Percentiles rank a stretch among this genome's conserved stretches.
These are phyloP conservation scores for Gastracanthus pulcherrimus DNA, from an alignment of 2,888 invertebrate species.

Conservation along the genomic window DNA sequence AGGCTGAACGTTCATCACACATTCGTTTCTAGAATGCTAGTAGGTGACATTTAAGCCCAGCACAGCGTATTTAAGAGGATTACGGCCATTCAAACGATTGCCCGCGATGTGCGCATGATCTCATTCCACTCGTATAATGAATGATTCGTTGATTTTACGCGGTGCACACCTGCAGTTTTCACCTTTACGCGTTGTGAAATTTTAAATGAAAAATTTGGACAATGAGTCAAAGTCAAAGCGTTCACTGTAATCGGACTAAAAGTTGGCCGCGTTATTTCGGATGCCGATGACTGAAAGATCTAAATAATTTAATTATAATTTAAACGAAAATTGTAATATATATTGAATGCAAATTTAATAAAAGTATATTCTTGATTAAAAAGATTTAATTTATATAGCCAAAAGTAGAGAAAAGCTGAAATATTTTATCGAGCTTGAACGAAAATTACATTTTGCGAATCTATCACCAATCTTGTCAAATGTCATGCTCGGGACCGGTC, in stretches of 20 bases:
- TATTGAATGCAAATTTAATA: too few species aligned
- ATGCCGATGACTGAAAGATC: too few species aligned
- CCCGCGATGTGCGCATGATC: not conserved
- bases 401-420: not conserved
- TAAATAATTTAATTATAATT: too few species aligned
- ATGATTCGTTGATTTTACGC: not conserved
- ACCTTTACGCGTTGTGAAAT: too few species aligned
- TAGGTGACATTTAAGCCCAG: slow-evolving; percentile 1
- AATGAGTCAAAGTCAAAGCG: too few species aligned
- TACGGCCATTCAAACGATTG: not conserved
- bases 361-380: too few species aligned
- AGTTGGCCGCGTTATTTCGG: too few species aligned
- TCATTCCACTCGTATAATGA: not conserved
- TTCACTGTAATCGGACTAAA: too few species aligned
- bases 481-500: not conserved
- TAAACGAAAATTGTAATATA: too few species aligned
- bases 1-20: not conserved
- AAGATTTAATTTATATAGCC: too few species aligned
- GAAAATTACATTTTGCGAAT: slow-evolving; percentile 8
- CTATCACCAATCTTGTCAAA: slow-evolving; percentile 18
- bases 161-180: too few species aligned
- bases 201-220: too few species aligned
- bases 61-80: slow-evolving; percentile 37
- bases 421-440: not conserved
- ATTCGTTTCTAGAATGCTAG: not conserved